These are phyloP conservation scores for Pseudomyrmex dendroicus DNA, from an alignment of 1,140 invertebrate genomes.

Conservation along the genomic window DNA sequence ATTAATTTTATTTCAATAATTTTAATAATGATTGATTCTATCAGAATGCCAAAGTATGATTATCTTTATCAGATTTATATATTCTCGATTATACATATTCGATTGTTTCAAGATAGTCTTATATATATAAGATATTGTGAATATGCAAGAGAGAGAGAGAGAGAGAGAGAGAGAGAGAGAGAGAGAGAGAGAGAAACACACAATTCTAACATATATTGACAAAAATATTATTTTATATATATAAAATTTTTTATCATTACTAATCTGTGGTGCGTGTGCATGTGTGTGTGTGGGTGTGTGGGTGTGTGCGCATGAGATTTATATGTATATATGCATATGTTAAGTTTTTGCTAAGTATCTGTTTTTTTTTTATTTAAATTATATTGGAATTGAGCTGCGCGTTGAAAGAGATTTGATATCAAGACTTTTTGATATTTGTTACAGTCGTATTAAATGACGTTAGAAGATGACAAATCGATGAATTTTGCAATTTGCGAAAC, in stretches of 20 bases:
- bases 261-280: constrained; percentile 14
- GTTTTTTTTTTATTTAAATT: neutral
- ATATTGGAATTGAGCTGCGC: neutral
- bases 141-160: constrained; percentile 7
- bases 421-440: too few relatives aligned
- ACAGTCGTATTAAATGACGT: too few relatives aligned
- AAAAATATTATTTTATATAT: constrained; percentile 26
- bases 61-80: constrained; percentile 39
- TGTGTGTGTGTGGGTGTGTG: too few relatives aligned
- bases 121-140: constrained; percentile 21
- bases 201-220: constrained; percentile 19
- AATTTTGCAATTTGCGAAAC: too few relatives aligned
- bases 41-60: constrained; percentile 12
- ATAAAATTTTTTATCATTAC: constrained; percentile 37
- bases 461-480: too few relatives aligned
- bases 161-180: neutral
- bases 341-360: too few relatives aligned
- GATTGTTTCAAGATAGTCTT: constrained; percentile 2
- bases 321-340: too few relatives aligned
- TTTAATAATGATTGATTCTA: constrained; percentile 20
- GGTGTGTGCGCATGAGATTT: too few relatives aligned
- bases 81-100: constrained; percentile 1
- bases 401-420: too few relatives aligned
- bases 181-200: neutral
- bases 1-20: constrained; percentile 47